A percentile compares a stretch with the other conserved stretches of the same genome.
Conservation (phyloP, 2,113 vertebrate species). For the Hemibagrus wyckioides region DNA sequence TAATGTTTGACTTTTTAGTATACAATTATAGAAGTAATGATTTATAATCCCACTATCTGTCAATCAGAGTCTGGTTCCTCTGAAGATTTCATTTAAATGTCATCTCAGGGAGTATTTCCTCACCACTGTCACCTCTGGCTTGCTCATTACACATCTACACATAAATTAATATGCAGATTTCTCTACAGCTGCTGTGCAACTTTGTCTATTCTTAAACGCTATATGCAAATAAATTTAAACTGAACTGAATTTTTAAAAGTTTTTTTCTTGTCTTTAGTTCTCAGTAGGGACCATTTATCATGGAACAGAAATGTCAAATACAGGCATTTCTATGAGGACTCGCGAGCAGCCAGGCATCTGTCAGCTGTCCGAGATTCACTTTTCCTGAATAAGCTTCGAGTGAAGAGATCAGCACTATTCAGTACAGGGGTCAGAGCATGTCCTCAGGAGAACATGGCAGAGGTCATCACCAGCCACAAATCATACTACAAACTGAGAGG, state of each 20-base stretch:
- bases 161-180: background rate
- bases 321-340: constrained; percentile 72
- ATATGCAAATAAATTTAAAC: background rate
- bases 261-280: constrained; percentile 71
- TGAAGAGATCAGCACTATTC: constrained; percentile 81
- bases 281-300: constrained; percentile 65
- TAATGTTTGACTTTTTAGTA: background rate
- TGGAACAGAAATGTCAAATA: constrained; percentile 78
- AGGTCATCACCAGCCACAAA: constrained; percentile 84
- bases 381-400: constrained; percentile 72
- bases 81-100: background rate
- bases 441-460: constrained; percentile 85
- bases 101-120: background rate
- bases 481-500: constrained; percentile 91
- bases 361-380: constrained; percentile 73
- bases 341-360: constrained; percentile 68
- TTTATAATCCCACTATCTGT: background rate
- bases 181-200: background rate
- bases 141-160: background rate
- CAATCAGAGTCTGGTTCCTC: background rate
- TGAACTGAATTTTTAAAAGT: background rate
- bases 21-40: background rate
- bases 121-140: background rate
- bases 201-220: background rate
- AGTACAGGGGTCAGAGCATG: constrained; percentile 86